phyloP scores from a whole-genome alignment of 2,888 invertebrate species.

The Conomelus anceps region DNA sequence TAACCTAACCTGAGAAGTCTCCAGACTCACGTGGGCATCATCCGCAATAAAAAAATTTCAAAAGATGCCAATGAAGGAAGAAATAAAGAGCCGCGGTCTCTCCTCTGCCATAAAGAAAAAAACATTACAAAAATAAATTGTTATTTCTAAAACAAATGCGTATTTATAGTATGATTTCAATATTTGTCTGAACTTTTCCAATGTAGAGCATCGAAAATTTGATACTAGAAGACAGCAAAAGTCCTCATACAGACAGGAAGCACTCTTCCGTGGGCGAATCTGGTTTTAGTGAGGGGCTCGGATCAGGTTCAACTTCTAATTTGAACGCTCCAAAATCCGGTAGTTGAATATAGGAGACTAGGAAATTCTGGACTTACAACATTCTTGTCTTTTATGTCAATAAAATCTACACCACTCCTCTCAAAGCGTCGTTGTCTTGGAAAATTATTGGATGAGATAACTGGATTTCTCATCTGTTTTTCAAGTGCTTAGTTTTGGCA shows the following conservation, averaged over 20 bases:
- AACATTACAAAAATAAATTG: no score
- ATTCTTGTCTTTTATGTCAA: background rate
- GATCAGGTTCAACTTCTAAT: background rate
- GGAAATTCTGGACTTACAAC: background rate
- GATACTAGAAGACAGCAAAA: background rate
- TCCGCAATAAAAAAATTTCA: no score
- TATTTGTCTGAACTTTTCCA: background rate
- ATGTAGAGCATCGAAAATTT: background rate
- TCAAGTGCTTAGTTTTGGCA: background rate
- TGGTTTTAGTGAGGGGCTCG: background rate
- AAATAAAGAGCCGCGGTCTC: no score
- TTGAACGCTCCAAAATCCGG: background rate
- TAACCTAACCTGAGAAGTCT: no score
- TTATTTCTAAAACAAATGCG: no score
- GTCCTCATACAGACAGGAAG: background rate
- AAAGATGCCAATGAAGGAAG: no score
- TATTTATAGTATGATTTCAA: no score
- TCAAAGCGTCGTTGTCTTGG: background rate
- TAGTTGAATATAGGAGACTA: background rate
- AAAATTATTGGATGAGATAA: background rate
- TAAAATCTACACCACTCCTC: background rate
- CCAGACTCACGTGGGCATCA: no score
- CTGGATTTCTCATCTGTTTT: background rate
- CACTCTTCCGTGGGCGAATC: background rate
- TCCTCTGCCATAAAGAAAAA: no score